Percentiles rank a stretch among this genome's conserved stretches.
These are phyloP conservation scores for Dipodomys ordii DNA, from an alignment of 2,113 vertebrate genomes.

Conservation along the genomic window DNA sequence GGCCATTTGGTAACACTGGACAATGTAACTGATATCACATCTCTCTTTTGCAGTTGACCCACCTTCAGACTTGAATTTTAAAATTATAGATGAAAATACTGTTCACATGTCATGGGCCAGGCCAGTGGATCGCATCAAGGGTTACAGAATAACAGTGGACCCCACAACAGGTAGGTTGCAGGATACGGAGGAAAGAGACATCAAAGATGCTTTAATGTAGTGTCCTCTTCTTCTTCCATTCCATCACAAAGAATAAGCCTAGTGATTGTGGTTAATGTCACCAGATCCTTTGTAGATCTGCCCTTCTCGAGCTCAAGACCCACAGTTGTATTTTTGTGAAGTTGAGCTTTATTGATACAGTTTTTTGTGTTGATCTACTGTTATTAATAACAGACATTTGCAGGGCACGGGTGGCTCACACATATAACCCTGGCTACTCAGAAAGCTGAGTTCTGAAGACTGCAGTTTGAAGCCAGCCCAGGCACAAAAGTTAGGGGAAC, in stretches of 20 bases:
- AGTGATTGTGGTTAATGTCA: background rate
- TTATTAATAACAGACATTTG: slow-evolving; percentile 22
- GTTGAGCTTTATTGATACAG: background rate
- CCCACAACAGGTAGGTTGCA: slow-evolving; percentile 92
- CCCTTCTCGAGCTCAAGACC: background rate
- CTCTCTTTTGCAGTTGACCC: slow-evolving; percentile 92
- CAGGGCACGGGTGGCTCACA: too few relatives aligned
- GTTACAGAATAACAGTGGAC: slow-evolving; percentile 94
- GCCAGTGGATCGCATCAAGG: slow-evolving; percentile 91
- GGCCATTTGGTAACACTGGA: slow-evolving; percentile 74
- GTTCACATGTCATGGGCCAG: slow-evolving; percentile 96
- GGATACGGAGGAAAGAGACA: background rate
- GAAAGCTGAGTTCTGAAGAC: too few relatives aligned
- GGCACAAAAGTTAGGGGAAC: too few relatives aligned
- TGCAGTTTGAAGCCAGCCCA: too few relatives aligned
- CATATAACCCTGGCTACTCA: too few relatives aligned
- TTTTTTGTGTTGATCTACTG: background rate
- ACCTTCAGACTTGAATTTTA: slow-evolving; percentile 96
- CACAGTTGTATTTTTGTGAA: background rate
- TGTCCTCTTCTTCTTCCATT: background rate
- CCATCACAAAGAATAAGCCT: slow-evolving; percentile 6
- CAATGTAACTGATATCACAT: slow-evolving; percentile 80
- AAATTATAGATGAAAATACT: slow-evolving; percentile 96
- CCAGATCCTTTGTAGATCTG: slow-evolving; percentile 16
- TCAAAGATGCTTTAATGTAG: background rate